Evolutionary conservation across 2,113 vertebrate species (phyloP).

Genomic region (Anoura caudifer): DNA sequence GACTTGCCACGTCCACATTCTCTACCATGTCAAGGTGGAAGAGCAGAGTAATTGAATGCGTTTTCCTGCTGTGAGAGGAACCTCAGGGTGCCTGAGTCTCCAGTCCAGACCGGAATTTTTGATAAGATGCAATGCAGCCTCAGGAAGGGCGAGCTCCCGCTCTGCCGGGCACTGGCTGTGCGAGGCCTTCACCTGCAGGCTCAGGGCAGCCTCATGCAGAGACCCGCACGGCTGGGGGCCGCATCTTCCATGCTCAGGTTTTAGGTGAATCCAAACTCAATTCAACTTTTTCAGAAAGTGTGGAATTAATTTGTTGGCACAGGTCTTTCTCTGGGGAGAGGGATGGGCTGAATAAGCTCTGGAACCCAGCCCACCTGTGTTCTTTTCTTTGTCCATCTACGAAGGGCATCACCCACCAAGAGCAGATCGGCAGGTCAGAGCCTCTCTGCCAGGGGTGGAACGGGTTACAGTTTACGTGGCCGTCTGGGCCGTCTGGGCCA

Average conservation of each 20-base stretch:
- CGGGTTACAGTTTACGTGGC: too few relatives aligned
- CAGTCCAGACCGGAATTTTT: background rate
- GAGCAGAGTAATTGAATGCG: background rate
- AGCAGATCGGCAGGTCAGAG: background rate
- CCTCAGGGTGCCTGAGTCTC: background rate
- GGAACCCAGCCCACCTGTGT: background rate
- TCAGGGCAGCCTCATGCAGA: background rate
- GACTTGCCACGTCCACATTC: background rate
- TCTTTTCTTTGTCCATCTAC: background rate
- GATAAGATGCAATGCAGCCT: background rate
- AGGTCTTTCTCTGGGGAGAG: background rate
- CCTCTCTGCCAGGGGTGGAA: background rate
- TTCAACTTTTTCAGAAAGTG: background rate
- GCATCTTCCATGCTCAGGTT: background rate
- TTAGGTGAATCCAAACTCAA: background rate
- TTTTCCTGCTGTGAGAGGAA: background rate
- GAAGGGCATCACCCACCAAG: rapidly evolving
- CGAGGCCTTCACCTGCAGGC: background rate
- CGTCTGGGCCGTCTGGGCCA: background rate
- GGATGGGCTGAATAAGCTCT: background rate
- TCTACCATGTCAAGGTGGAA: too few relatives aligned
- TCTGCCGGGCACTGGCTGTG: rapidly evolving
- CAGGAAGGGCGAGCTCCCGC: background rate
- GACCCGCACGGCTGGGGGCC: background rate
- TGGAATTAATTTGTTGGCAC: background rate